phyloP scores from a whole-genome alignment of 2,888 invertebrate genomes.

The Asteroscopus sphinx region DNA sequence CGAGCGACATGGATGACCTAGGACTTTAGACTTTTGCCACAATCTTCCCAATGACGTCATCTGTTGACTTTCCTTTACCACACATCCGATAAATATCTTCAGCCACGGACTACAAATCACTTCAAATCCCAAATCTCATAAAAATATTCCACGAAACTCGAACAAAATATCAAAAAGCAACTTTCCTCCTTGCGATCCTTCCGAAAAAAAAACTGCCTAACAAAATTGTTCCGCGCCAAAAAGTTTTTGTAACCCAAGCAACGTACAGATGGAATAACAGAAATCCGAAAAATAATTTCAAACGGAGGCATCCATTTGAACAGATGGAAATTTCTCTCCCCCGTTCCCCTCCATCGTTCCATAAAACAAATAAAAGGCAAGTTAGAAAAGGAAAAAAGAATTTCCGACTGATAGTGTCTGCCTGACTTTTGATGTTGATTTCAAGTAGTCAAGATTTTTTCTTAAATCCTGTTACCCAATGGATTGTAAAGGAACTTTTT shows the following conservation, averaged over 20 bases:
- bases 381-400: conserved; percentile 44
- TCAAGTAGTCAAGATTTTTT: conserved; percentile 41
- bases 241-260: conserved; percentile 49
- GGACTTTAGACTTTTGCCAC: no score
- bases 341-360: conserved; percentile 24
- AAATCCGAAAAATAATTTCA: conserved; percentile 52
- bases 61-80: not conserved
- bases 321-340: conserved; percentile 47
- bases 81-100: not conserved
- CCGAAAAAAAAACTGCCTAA: conserved; percentile 37
- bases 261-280: conserved; percentile 52
- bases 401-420: conserved; percentile 49
- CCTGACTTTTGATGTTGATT: conserved; percentile 45
- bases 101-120: conserved; percentile 4
- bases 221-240: conserved; percentile 40
- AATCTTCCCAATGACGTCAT: no score
- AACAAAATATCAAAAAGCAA: conserved; percentile 29
- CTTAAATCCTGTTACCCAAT: conserved; percentile 29
- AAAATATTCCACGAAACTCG: conserved; percentile 24
- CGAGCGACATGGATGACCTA: no score
- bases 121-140: conserved; percentile 22
- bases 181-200: conserved; percentile 21
- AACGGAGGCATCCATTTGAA: conserved; percentile 44
- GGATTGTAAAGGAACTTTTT: conserved; percentile 34
- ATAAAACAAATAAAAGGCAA: conserved; percentile 59